Percentiles rank a stretch among this genome's conserved stretches.
These are phyloP conservation scores for Adelosebastes latens DNA, from an alignment of 2,797 vertebrate genomes.

Conservation along the genomic window DNA sequence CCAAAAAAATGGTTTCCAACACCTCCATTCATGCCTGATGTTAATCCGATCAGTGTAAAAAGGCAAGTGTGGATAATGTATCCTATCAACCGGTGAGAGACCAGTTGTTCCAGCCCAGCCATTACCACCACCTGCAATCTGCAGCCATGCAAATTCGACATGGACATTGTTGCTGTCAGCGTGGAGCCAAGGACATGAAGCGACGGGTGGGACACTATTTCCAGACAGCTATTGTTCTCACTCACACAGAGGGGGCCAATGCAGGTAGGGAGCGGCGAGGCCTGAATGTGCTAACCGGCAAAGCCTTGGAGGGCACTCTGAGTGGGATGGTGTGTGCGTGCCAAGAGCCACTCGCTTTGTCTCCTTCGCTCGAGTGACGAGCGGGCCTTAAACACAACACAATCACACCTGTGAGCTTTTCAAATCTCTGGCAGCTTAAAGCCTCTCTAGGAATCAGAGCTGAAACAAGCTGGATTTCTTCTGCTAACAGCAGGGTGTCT, in stretches of 20 bases:
- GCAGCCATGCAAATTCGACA: constrained; percentile 39
- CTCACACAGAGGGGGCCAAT: constrained; percentile 50
- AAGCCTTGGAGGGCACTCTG: constrained; percentile 51
- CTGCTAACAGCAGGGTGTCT: constrained; percentile 26
- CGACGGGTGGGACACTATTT: constrained; percentile 32
- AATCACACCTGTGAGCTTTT: constrained; percentile 66
- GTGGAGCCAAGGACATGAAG: constrained; percentile 44
- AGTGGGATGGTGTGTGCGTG: constrained; percentile 33
- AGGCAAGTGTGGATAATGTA: constrained; percentile 32
- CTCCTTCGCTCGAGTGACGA: constrained; percentile 54
- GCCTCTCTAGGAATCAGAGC: constrained; percentile 42
- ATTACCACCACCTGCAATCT: constrained; percentile 26
- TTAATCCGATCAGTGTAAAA: constrained; percentile 42
- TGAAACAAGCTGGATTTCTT: constrained; percentile 22
- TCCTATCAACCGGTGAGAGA: constrained; percentile 49
- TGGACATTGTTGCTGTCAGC: constrained; percentile 50
- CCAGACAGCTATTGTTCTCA: constrained; percentile 64
- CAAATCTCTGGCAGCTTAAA: constrained; percentile 53
- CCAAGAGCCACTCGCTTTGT: constrained; percentile 63
- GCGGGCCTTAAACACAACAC: constrained; percentile 51
- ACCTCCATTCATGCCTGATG: background rate
- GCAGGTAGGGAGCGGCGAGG: constrained; percentile 39
- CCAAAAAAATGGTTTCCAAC: background rate
- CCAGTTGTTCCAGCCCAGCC: constrained; percentile 47
- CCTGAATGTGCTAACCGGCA: constrained; percentile 55